phyloP scores from a whole-genome alignment of 2,888 invertebrate species.

The Glyphotaelius pellucidus region DNA sequence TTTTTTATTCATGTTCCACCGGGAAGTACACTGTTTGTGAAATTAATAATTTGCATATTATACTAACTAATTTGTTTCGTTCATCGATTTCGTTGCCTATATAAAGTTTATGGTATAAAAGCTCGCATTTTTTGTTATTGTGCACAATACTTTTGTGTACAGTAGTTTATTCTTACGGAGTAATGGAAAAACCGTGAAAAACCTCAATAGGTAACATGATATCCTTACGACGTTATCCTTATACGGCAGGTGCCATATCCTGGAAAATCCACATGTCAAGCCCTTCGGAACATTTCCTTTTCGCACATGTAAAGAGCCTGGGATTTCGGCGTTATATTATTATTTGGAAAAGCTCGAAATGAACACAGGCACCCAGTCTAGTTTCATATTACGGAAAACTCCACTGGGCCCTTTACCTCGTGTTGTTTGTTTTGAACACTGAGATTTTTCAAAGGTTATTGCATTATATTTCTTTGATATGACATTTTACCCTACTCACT shows the following conservation, averaged over 20 bases:
- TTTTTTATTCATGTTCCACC: no score
- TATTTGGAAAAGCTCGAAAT: slow-evolving; percentile 18
- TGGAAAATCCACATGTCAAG: slow-evolving; percentile 17
- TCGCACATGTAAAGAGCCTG: background rate
- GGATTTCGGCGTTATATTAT: slow-evolving; percentile 24
- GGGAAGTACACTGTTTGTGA: no score
- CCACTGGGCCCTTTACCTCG: background rate
- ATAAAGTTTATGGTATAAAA: background rate
- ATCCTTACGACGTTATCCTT: background rate
- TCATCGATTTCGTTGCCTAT: no score
- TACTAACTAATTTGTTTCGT: no score
- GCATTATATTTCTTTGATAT: slow-evolving; percentile 11
- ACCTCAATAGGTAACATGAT: background rate
- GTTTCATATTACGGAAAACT: background rate
- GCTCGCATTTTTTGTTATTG: background rate
- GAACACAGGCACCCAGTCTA: background rate
- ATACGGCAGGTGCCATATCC: background rate
- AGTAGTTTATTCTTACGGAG: background rate
- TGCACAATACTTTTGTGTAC: background rate
- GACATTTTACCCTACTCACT: slow-evolving; percentile 7
- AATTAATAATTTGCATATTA: no score
- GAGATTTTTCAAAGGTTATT: background rate
- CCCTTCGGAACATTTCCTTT: slow-evolving; percentile 12
- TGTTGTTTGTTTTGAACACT: slow-evolving; percentile 21
- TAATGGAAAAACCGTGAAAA: background rate